Conservation (phyloP, 2,113 vertebrate genomes). For the Mesoclemmys tuberculata region DNA sequence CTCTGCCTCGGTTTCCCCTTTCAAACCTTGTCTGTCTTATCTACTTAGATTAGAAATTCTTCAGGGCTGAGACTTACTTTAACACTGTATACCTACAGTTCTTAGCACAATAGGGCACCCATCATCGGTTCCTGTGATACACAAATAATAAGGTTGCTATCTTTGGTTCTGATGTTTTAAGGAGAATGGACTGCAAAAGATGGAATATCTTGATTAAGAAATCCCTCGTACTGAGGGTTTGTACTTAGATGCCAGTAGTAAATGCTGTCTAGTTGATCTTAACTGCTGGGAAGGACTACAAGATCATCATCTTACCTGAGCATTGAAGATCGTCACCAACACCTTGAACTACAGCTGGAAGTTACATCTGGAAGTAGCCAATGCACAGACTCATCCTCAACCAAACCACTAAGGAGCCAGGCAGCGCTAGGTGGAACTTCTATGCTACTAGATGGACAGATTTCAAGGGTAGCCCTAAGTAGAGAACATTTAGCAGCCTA, state of each 20-base stretch:
- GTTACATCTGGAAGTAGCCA: background rate
- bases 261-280: background rate
- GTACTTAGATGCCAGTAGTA: background rate
- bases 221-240: background rate
- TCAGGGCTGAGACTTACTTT: background rate
- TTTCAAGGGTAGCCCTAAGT: too few relatives aligned
- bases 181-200: background rate
- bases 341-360: background rate
- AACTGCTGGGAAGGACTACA: background rate
- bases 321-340: background rate
- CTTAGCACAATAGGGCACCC: background rate
- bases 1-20: background rate
- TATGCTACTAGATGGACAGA: background rate
- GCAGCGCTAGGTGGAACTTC: fast-evolving
- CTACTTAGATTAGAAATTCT: background rate
- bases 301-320: background rate
- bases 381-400: background rate
- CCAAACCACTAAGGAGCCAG: background rate
- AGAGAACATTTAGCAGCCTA: too few relatives aligned
- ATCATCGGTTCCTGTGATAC: background rate
- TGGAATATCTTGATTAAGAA: background rate
- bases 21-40: background rate
- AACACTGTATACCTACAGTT: background rate
- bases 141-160: background rate
- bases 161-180: background rate